Conservation (phyloP, 2,113 vertebrate species). For the Morone saxatilis region DNA sequence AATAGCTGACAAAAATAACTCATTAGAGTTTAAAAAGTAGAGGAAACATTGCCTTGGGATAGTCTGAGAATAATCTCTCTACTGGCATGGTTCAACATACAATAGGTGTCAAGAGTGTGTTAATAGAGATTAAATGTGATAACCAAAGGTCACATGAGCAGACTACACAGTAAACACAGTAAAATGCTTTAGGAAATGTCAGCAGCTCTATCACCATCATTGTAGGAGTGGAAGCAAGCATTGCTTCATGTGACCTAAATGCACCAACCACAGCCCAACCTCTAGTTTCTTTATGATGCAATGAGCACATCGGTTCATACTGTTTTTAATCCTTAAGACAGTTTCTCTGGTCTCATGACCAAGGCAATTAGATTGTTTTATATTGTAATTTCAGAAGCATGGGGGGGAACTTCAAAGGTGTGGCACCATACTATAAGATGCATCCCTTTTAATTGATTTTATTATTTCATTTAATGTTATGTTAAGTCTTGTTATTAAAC, state of each 20-base stretch:
- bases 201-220: not conserved
- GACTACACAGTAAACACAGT: not conserved
- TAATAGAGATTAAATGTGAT: not conserved
- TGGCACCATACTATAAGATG: not conserved
- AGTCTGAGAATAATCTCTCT: not conserved
- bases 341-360: not conserved
- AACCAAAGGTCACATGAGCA: not conserved
- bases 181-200: slow-evolving; percentile 1
- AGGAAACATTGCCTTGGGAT: not conserved
- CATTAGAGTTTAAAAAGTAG: not conserved
- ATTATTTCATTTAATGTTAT: too few species aligned
- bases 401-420: not conserved
- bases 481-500: too few species aligned
- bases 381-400: not conserved
- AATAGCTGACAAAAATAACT: not conserved
- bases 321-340: not conserved
- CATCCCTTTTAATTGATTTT: not conserved
- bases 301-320: not conserved
- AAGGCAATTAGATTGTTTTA: not conserved
- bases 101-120: not conserved
- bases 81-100: not conserved
- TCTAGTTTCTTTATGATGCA: not conserved
- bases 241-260: not conserved
- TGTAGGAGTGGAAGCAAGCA: not conserved
- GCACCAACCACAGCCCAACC: not conserved